Conservation (phyloP, 2,888 invertebrate genomes). For the Oscheius sp. region DNA sequence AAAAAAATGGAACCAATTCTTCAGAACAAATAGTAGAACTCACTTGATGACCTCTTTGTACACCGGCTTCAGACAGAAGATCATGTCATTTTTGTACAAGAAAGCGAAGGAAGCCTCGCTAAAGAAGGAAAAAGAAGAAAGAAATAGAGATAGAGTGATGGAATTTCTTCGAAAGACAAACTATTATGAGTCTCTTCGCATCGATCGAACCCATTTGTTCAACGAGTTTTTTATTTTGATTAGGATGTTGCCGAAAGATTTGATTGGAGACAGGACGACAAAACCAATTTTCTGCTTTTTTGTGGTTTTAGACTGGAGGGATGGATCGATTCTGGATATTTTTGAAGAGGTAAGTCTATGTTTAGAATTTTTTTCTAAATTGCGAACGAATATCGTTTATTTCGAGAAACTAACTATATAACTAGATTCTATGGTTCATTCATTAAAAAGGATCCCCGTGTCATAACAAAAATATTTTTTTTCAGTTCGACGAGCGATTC, state of each 20-base stretch:
- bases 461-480: too few relatives aligned
- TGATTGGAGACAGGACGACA: background rate
- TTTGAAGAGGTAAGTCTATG: constrained; percentile 30
- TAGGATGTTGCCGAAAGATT: constrained; percentile 26
- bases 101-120: constrained; percentile 33
- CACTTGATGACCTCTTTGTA: too few relatives aligned
- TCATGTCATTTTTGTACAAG: constrained; percentile 47
- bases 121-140: too few relatives aligned
- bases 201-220: constrained; percentile 18
- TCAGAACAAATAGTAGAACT: too few relatives aligned
- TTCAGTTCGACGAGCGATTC: constrained; percentile 32
- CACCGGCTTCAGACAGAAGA: constrained; percentile 47
- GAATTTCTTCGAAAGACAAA: constrained; percentile 38
- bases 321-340: constrained; percentile 35
- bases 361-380: too few relatives aligned
- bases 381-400: too few relatives aligned
- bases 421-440: too few relatives aligned
- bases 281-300: constrained; percentile 38
- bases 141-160: constrained; percentile 20
- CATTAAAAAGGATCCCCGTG: too few relatives aligned
- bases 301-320: constrained; percentile 51
- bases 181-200: background rate
- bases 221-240: constrained; percentile 25
- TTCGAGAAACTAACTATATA: too few relatives aligned
- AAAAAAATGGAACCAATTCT: too few relatives aligned